Evolutionary conservation across 2,113 vertebrate genomes (phyloP).

Genomic region (Strix uralensis): DNA sequence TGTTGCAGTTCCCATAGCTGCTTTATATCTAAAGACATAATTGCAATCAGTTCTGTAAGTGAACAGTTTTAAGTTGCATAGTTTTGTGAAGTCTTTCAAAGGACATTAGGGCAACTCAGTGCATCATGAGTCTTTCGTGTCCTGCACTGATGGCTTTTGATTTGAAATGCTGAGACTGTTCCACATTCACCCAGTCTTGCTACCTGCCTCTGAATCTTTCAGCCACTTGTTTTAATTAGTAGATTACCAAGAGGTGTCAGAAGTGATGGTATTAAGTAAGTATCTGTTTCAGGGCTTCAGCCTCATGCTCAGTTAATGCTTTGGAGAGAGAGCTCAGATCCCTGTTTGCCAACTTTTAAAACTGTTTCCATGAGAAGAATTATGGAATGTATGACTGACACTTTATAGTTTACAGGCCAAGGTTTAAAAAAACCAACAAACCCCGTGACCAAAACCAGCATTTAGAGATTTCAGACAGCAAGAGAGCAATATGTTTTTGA

Average conservation of each 20-base stretch:
- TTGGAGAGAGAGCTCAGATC: background rate
- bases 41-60: background rate
- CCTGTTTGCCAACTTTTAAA: background rate
- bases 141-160: background rate
- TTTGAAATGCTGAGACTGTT: background rate
- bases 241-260: background rate
- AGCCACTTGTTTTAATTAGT: background rate
- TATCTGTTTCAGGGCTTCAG: background rate
- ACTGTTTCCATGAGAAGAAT: background rate
- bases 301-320: background rate
- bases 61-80: background rate
- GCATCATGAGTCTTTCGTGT: background rate
- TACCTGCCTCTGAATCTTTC: background rate
- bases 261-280: background rate
- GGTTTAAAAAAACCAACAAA: background rate
- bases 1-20: background rate
- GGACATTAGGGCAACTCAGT: background rate
- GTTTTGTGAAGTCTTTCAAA: background rate
- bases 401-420: background rate
- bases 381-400: background rate
- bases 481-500: background rate
- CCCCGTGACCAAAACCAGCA: background rate
- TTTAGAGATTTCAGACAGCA: background rate
- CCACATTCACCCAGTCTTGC: background rate
- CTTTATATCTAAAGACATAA: background rate